Base-by-base conservation (phyloP, 2,888 invertebrate genomes). In the Pheosia tremula region DNA sequence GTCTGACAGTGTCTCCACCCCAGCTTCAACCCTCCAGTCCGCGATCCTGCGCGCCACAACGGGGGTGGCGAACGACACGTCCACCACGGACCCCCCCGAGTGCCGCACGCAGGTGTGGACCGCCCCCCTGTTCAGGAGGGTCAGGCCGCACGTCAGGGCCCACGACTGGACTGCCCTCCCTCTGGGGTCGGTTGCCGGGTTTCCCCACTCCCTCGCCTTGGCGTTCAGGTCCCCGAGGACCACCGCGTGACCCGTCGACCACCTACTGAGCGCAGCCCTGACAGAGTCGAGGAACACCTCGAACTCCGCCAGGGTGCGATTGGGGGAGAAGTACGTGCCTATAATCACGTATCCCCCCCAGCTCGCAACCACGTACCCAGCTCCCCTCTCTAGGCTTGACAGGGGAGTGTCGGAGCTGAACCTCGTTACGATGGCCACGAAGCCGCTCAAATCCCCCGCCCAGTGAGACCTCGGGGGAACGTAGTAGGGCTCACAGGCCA, bases 311-410 rank as follows among this genome's bases (percentile, higher is more conserved):
- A 73, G 60, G 5, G 49, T 49, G 8, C 67, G 57, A 36, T 71
- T 75, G 0, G 74, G 75, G 0, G 72, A 71, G 61, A 72, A 74
- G 47, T 75, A 77, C 1, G 60, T 64, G 0, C 69, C 72, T 0
- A 74, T 13, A 0, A 72, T 7, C 0, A 58, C 49, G 0, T 63
- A 24, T 2, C 55, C 61, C 5, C 59, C 60, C 52, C 61, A 9
- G 0, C 6, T 9, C 3, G 47, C 64, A 0, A 64, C 62, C 0
- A 72, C 69, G n/a, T 49, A 69, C 0, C 76, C 72, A 3, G 43
- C 54, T 0, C 66, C 67, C 57, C 61, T 43, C 36, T 55, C 7
- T 3, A 59, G 49, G 2, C 11, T 54, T 2, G 37, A 38, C 7
- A 62, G 41, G 10, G 58, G 65, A 43, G 24, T 63, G 55, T 45